Conservation (phyloP, 2,797 vertebrate genomes). For the Clarias laeviceps region DNA sequence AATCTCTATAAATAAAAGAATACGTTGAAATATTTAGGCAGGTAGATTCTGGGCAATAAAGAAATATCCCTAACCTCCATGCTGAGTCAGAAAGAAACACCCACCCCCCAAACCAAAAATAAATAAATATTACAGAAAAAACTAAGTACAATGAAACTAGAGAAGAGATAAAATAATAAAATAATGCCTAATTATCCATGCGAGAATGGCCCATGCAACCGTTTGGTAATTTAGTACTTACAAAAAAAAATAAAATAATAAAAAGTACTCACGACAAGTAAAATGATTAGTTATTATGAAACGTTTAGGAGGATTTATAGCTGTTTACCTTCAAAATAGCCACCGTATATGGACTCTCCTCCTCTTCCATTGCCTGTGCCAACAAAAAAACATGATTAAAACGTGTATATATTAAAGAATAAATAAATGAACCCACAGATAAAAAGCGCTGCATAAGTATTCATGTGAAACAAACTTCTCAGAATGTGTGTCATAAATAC, state of each 20-base stretch:
- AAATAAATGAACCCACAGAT: not conserved
- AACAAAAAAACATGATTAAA: constrained; percentile 4
- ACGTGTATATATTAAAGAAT: not conserved
- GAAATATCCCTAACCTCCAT: constrained; percentile 98
- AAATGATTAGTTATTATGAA: constrained; percentile 18
- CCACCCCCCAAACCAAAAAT: constrained; percentile 31
- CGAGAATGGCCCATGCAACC: constrained; percentile 83
- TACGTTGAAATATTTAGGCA: constrained; percentile 99
- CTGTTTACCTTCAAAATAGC: constrained; percentile 98
- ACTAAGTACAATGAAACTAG: constrained; percentile 26
- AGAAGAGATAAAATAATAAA: constrained; percentile 28
- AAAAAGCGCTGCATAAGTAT: not conserved
- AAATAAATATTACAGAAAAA: constrained; percentile 48
- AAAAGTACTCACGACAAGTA: constrained; percentile 34
- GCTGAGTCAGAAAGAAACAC: constrained; percentile 84
- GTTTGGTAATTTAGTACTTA: constrained; percentile 84
- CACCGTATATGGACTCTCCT: constrained; percentile 97
- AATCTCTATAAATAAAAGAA: constrained; percentile 99
- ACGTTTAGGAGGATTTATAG: constrained; percentile 38
- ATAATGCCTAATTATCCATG: constrained; percentile 70
- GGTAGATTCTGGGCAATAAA: constrained; percentile 94
- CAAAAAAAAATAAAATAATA: constrained; percentile 26
- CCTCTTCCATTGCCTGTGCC: constrained; percentile 94
- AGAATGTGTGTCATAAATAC: not conserved
- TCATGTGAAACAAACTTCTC: not conserved